Base-by-base conservation (phyloP, 2,113 vertebrate species). In the Podilymbus podiceps region DNA sequence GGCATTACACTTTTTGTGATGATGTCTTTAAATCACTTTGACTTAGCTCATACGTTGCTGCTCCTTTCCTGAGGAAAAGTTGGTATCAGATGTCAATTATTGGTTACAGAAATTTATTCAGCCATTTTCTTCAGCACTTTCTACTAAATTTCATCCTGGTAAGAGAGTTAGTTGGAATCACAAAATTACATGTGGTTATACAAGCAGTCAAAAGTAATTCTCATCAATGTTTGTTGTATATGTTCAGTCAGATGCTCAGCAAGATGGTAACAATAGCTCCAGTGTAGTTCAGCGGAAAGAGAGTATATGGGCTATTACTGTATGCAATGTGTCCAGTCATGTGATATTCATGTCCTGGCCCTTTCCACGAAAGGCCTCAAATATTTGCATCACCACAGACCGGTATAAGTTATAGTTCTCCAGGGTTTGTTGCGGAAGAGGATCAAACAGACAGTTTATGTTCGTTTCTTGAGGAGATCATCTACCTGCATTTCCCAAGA, bases 401-500 rank as follows among this genome's bases (percentile, higher is more conserved):
- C 0, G 0, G n/a, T 17, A 4, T 31, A 55, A 38, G 7, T 44
- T 23, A 11, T 20, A 15, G 22, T 6, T 81, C 52, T 53, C 40
- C 35, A 56, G 59, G 9, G 23, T 35, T 63, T 71, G 7, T 6
- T 47, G 72, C 35, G 50, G 63, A 75, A 87, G 47, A 85, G 9
- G 33, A 52, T 38, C 72, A 78, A 60, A 81, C 15, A 18, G 38
- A 23, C 0, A 1, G 27, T 47, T 74, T 31, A 64, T 78, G 30
- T 31, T 73, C 35, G 59, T 75, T 86, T 93, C 56, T 15, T 42
- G 55, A 46, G 38, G 27, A 86, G 8, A 20, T 88, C 15, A 23
- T 31, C 33, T 58, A 15, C 15, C 44, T 66, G 28, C 50, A 21
- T 83, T 68, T 63, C 76, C 28, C 28, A 38, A 31, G 35, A 53